Base-by-base conservation (phyloP, 2,888 invertebrate species). In the Ecliptopera silaceata region DNA sequence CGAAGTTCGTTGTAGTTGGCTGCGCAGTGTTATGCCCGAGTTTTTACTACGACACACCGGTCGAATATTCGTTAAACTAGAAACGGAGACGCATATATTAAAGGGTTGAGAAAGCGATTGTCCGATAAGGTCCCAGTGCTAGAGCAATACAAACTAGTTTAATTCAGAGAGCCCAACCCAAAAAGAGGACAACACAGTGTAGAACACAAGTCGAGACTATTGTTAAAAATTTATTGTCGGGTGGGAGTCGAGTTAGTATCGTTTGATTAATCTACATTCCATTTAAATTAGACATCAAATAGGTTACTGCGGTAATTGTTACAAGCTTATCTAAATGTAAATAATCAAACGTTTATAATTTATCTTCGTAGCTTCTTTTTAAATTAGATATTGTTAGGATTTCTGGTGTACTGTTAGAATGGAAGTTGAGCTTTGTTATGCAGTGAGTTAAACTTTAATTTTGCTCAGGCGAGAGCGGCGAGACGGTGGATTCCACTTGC, bases 41-140 rank as follows among this genome's bases (percentile, higher is more conserved):
- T 73, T 75, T 66, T 75, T 68, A 72, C 70, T 71, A 68, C 64
- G 65, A 69, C 70, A 77, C 70, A 64, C 61, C 61, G 65, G 55
- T 58, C 63, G 61, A 79, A 78, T 77, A 80, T 80, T 79, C 72
- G 63, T 74, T 70, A 76, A 79, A 82, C 73, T 82, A 75, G 68
- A 75, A 75, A 77, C 78, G 75, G 77, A 80, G 80, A 83, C 79
- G 84, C 80, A 82, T 82, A 82, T 75, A 80, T 82, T 79, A 84
- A 89, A 89, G 88, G 88, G 88, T 88, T 86, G 75, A 80, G 80
- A 83, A 82, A 84, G 77, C 76, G 86, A 90, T 88, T 80, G 77
- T 17, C 67, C 70, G 89, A 89, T 89, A 88, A 88, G 83, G 82
- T 79, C 71, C 70, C 71, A 70, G 75, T 78, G 77, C 71, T 77